phyloP scores from a whole-genome alignment of 2,113 vertebrate species.

The Amia ocellicauda region DNA sequence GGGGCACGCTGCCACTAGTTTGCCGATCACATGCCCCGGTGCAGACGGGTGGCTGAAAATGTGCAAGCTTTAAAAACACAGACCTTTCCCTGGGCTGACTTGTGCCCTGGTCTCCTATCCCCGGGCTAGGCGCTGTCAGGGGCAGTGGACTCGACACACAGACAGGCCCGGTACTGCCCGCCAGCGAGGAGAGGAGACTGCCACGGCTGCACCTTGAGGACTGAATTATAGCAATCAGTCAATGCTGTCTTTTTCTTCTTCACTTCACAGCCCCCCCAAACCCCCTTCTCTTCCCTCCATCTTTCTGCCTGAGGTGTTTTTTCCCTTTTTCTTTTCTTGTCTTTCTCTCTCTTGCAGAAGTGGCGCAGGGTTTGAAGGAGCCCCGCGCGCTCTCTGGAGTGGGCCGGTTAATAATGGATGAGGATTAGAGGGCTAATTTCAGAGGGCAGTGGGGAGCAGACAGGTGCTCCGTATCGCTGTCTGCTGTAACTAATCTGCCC shows the following conservation, averaged over 20 bases:
- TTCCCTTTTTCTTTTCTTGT: conserved; percentile 11
- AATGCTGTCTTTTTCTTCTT: too few species aligned
- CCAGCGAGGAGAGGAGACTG: too few species aligned
- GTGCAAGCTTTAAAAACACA: conserved; percentile 25
- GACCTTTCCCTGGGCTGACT: conserved; percentile 34
- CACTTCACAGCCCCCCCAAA: too few species aligned
- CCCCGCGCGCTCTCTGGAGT: conserved; percentile 33
- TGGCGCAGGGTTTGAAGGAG: too few species aligned
- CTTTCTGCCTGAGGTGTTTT: conserved; percentile 32
- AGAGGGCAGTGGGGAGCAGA: conserved; percentile 43
- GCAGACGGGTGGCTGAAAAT: background rate
- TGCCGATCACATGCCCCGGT: background rate
- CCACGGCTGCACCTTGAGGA: too few species aligned
- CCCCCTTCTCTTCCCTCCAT: conserved; percentile 21
- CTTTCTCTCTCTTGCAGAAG: too few species aligned
- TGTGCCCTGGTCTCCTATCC: too few species aligned
- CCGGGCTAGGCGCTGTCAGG: too few species aligned
- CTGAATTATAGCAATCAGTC: too few species aligned
- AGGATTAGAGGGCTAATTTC: conserved; percentile 60
- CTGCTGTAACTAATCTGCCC: conserved; percentile 24
- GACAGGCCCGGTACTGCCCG: background rate
- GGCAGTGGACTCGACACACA: background rate
- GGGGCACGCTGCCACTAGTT: too few species aligned
- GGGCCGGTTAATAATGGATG: conserved; percentile 59
- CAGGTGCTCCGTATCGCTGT: conserved; percentile 30